Evolutionary conservation across 2,888 invertebrate species (phyloP), one percentile per base, ranked within the genome.

Genomic region (Gymnoscelis rufifasciata): DNA sequence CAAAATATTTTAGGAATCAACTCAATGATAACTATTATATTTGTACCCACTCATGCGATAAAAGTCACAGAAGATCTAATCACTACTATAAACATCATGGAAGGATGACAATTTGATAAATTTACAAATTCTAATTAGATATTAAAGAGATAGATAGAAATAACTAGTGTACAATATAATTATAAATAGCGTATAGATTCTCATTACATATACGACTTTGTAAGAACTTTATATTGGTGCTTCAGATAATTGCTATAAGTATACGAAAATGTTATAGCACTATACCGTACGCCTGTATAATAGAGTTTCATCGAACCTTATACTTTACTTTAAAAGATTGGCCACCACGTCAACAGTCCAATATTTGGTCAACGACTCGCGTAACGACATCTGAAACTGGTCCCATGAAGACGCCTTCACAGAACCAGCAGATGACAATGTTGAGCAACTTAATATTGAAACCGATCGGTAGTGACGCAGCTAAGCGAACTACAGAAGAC

Each of bases 401-500:
- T 23, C 35, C 35, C 15, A 15, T 28, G 26, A 27, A n/a, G 10
- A n/a, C 10, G 14, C n/a, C 28, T 27, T 35, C n/a, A 19, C 10
- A 35, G 19, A 15, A 35, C 35, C 35, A 35, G 35, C 19, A 8
- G 12, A 24, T 23, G 39, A 12, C 15, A 7, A 28, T 11, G 14
- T 35, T 35, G 35, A 23, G 6, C 7, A 23, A 14, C 35, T 19
- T 19, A 33, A 11, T 35, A 36, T 39, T 26, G 45, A 28, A 10
- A 45, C 47, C 28, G 47, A 31, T 47, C 27, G 30, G 54, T 48
- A 58, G 58, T 58, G 58, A 56, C 81, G 49, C 75, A 66, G 74
- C 86, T 86, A 87, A 77, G 82, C 86, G 81, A 74, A 75, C 86
- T 87, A 86, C 84, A 80, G 84, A 84, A 81, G 74, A 67, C 72